Base-by-base conservation (phyloP, 2,113 vertebrate genomes). In the Pluvianellus socialis region DNA sequence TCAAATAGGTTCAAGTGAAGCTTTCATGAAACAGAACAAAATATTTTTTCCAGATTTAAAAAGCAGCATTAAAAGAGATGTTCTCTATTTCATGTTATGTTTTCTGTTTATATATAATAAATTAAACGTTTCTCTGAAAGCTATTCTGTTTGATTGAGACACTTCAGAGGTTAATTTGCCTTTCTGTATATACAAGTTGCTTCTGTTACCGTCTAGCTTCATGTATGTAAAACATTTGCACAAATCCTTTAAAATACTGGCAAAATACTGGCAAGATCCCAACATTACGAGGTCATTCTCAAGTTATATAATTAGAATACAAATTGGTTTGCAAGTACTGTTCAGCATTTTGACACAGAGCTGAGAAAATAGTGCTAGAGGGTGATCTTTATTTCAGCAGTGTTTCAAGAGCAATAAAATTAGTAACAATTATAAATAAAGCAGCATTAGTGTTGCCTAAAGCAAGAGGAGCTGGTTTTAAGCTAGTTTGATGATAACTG, bases 321-420 rank as follows among this genome's bases (percentile, higher is more conserved):
- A 95, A 95, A 94, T 92, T 96, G 52, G 10, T 89, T 95, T 95
- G 30, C 73, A 93, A 94, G 50, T 84, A 84, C 65, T 24, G 14
- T 65, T 96, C 77, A 95, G 49, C 82, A 26, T 52, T 86, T 88
- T 83, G 62, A 89, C 76, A 93, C 42, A 76, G 47, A 93, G 23
- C 42, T 95, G 92, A 88, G 86, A 82, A 97, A 97, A 96, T 90
- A 89, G 45, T 92, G 90, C 93, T 89, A 86, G 65, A 84, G 70
- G 81, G 42, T 94, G 19, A 47, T 92, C 62, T 91, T 93, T 55
- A 90, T 66, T 94, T 93, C 47, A 90, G 14, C 27, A 92, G 22
- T 52, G 83, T 97, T 96, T 97, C 87, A 88, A 96, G 53, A 88
- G 65, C 35, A 94, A 73, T 87, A 81, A 88, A 96, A 95, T 96